phyloP scores from a whole-genome alignment of 2,113 vertebrate genomes.

The Lasiurus cinereus region DNA sequence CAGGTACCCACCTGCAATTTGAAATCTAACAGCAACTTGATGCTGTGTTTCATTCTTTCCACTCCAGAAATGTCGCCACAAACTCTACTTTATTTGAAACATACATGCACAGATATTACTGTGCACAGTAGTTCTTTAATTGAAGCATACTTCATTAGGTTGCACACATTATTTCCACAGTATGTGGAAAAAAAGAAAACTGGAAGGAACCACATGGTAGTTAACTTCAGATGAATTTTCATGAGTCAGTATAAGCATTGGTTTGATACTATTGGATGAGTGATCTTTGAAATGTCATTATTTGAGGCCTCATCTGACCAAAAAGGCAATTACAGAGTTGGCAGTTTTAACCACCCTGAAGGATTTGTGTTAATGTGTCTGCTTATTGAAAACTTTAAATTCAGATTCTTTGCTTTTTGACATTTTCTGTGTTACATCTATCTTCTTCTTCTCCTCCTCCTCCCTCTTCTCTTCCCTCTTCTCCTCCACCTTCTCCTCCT shows the following conservation, averaged over 20 bases:
- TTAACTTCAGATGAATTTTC: slow-evolving; percentile 81
- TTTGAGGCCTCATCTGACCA: slow-evolving; percentile 75
- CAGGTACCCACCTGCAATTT: slow-evolving; percentile 63
- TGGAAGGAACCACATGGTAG: slow-evolving; percentile 64
- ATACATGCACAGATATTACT: slow-evolving; percentile 64
- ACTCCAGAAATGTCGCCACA: slow-evolving; percentile 68
- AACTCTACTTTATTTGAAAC: slow-evolving; percentile 69
- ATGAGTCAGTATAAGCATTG: slow-evolving; percentile 69
- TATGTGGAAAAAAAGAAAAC: slow-evolving; percentile 57
- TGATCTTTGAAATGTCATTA: slow-evolving; percentile 81
- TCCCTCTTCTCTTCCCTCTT: no score
- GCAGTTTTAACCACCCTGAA: slow-evolving; percentile 58
- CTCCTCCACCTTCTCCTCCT: no score
- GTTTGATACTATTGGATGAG: slow-evolving; percentile 58
- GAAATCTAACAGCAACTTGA: slow-evolving; percentile 64
- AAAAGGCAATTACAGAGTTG: slow-evolving; percentile 82
- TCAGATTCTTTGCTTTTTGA: neutral
- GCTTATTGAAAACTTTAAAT: slow-evolving; percentile 59
- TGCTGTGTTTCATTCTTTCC: slow-evolving; percentile 73
- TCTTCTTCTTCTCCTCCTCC: neutral
- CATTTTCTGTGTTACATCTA: neutral
- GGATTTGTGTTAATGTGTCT: slow-evolving; percentile 50
- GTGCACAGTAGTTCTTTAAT: slow-evolving; percentile 48
- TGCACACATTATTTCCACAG: slow-evolving; percentile 61
- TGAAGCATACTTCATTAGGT: slow-evolving; percentile 74